Base-by-base conservation (phyloP, 2,113 vertebrate genomes). In the Choloepus hoffmanni region DNA sequence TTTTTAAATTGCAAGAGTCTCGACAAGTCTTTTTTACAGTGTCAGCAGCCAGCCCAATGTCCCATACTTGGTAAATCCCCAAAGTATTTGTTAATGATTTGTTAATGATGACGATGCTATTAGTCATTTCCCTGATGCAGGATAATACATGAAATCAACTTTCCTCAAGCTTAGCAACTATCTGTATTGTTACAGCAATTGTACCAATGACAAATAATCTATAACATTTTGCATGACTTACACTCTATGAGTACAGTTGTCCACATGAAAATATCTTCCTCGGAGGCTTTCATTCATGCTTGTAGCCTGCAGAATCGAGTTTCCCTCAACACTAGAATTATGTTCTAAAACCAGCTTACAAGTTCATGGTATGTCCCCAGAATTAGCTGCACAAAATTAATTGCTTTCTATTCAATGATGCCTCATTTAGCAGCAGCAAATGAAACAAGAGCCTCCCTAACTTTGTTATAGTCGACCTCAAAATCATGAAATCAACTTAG, bases 261-360 rank as follows among this genome's bases (percentile, higher is more conserved):
- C 8, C 30, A 43, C 24, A 60, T 58, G 33, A 73, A 89, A 65
- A 55, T 24, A 33, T 68, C 63, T 77, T 78, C 67, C 63, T 81
- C 28, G 62, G 74, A 89, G 30, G 84, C 7, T 90, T 89, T 68
- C 13, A 36, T 18, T 43, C 43, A 62, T 43, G 60, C 26, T 70
- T 58, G n/a, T 21, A 36, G 18, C 12, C n/a, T 92, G 8, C 6
- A 63, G 63, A 86, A 45, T 18, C 60, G 53, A 58, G 16, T 90
- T 68, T 93, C 55, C 26, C 81, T 84, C 36, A 62, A 63, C 26
- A 77, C 40, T 65, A 82, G 45, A 86, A 84, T 87, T 94, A 50
- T 30, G 4, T 90, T 74, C 68, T 94, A 91, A 93, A 89, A 77
- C 68, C 67, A 62, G 55, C 55, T 83, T 83, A 30, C 86, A 91